phyloP scores from a whole-genome alignment of 1,140 invertebrate species.

The Zaprionus vittiger region DNA sequence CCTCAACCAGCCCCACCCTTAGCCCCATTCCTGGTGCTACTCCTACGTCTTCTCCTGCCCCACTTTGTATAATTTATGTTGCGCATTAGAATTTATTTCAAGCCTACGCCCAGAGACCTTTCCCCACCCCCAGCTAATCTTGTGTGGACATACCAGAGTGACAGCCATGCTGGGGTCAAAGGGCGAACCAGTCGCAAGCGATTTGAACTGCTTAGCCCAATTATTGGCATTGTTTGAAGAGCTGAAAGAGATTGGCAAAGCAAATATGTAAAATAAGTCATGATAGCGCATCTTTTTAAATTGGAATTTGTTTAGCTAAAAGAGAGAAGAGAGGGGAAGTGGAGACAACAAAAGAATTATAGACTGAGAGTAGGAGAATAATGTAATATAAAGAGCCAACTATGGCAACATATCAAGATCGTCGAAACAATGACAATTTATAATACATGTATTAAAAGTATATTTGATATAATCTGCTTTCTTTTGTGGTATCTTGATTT shows the following conservation, averaged over 20 bases:
- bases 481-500: too few relatives aligned
- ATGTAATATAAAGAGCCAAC: too few relatives aligned
- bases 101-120: background rate
- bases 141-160: constrained; percentile 23
- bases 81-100: constrained; percentile 46
- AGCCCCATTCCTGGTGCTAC: background rate
- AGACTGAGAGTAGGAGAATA: background rate
- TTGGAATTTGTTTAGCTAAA: background rate
- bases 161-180: constrained; percentile 21
- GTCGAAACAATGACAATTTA: too few relatives aligned
- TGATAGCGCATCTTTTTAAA: background rate
- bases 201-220: constrained; percentile 38
- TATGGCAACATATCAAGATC: too few relatives aligned
- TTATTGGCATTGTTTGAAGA: constrained; percentile 6
- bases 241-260: background rate
- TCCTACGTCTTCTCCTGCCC: background rate
- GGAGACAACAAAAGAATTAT: background rate
- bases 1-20: background rate
- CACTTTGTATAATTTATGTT: constrained; percentile 58
- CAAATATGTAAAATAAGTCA: background rate
- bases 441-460: too few relatives aligned
- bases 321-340: background rate
- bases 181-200: constrained; percentile 25
- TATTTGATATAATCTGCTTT: too few relatives aligned
- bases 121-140: constrained; percentile 23